phyloP scores from a whole-genome alignment of 2,797 vertebrate species.

The Aythya fuligula region DNA sequence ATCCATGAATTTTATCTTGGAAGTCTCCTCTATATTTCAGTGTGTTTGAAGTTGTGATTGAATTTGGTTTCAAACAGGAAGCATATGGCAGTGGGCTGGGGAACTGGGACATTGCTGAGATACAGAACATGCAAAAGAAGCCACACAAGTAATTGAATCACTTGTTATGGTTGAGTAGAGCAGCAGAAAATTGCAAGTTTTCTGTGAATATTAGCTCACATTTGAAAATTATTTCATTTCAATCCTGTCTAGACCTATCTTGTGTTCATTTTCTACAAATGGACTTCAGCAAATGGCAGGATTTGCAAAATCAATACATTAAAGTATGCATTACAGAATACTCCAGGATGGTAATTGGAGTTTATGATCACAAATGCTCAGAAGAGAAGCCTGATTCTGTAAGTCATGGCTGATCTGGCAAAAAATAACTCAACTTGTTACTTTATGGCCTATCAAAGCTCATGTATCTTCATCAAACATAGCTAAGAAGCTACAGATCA shows the following conservation, averaged over 20 bases:
- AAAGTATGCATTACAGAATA: background rate
- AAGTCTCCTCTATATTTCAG: background rate
- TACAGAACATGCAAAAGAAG: background rate
- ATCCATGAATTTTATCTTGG: background rate
- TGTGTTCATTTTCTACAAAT: background rate
- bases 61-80: background rate
- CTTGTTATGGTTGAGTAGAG: background rate
- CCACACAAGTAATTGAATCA: background rate
- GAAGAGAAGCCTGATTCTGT: background rate
- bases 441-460: background rate
- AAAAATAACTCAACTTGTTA: background rate
- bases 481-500: background rate
- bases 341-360: background rate
- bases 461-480: background rate
- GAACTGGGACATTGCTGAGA: background rate
- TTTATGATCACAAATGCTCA: background rate
- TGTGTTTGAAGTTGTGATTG: background rate
- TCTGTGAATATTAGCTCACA: background rate
- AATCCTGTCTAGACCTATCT: background rate
- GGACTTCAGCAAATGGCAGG: background rate
- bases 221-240: conserved; percentile 25
- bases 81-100: background rate
- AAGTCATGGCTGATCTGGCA: background rate
- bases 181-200: background rate
- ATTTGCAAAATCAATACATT: conserved; percentile 3